Evolutionary conservation across 2,888 invertebrate genomes (phyloP), one percentile per base, ranked within the genome.

Genomic region (Linnaemya tessellans): DNA sequence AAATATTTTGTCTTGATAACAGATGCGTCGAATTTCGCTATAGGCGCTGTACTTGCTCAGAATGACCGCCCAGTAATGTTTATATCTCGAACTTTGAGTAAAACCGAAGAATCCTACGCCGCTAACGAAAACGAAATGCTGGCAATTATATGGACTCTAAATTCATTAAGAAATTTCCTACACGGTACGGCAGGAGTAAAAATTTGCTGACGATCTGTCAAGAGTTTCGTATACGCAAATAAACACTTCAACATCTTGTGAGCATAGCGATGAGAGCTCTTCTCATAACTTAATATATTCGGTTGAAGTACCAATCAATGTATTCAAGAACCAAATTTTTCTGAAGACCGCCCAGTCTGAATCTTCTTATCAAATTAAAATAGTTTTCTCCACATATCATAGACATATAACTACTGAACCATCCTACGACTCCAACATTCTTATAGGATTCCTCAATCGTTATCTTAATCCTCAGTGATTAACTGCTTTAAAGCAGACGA

Each of bases 251-350:
- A 80, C 85, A 0, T 10, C 49, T 8, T 79, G 79, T 5, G 54
- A 8, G 0, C 84, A 87, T 51, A 86, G 86, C 38, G 80, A 80
- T 10, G 84, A 87, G 1, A 88, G 84, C 35, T 86, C 82, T 3
- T 67, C 84, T 15, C 82, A 87, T 22, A 41, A 86, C 11, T 60
- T 87, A 1, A 84, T 87, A 10, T 65, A 64, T 18, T 64, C 43
- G 13, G 51, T 79, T 3, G 56, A 84, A 11, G 56, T 62, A 46
- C 86, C 86, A 10, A 74, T 83, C n/a, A 87, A 87, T 46, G 84
- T 68, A 0, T 87, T 87, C 35, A 82, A 86, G 20, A 88, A 84
- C 10, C 86, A 86, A 80, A 68, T 87, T 73, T 82, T 56, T 10
- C 84, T 56, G 49, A 15, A 60, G 83, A n/a, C 30, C 22, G 7